Evolutionary conservation across 2,113 vertebrate species (phyloP).

Genomic region (Lycocorax pyrrhopterus): DNA sequence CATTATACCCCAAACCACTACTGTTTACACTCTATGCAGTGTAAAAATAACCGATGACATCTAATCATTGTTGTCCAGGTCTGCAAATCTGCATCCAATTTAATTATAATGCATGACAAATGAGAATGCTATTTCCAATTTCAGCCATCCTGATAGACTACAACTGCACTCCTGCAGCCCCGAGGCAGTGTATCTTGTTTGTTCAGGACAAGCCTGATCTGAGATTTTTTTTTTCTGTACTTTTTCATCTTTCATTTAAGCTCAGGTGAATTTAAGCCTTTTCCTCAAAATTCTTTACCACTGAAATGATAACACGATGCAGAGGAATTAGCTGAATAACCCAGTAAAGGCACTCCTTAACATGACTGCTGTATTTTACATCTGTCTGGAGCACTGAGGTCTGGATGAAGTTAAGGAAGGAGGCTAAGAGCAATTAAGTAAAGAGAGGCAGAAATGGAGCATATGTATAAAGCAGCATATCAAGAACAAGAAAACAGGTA

Average conservation of each 20-base stretch:
- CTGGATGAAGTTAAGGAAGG: background rate
- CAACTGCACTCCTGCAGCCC: background rate
- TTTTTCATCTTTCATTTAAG: background rate
- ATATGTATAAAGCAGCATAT: background rate
- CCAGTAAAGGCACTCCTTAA: background rate
- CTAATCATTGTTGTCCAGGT: constrained; percentile 16
- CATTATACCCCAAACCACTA: background rate
- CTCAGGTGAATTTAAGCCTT: background rate
- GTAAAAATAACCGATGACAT: background rate
- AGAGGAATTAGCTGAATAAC: background rate
- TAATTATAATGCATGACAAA: constrained; percentile 4
- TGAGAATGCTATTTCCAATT: background rate
- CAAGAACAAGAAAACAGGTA: background rate
- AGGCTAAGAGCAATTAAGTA: background rate
- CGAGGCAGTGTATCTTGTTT: background rate
- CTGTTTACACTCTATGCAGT: background rate
- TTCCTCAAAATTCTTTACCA: background rate
- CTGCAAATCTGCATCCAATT: constrained; percentile 22
- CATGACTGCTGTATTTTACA: background rate
- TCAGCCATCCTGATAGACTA: background rate
- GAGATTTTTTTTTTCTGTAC: background rate
- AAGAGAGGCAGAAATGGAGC: background rate
- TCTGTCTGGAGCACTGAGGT: background rate
- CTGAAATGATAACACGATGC: background rate
- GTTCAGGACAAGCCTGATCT: background rate